Evolutionary conservation across 2,113 vertebrate species (phyloP).

Genomic region (Chrysochloris asiatica): DNA sequence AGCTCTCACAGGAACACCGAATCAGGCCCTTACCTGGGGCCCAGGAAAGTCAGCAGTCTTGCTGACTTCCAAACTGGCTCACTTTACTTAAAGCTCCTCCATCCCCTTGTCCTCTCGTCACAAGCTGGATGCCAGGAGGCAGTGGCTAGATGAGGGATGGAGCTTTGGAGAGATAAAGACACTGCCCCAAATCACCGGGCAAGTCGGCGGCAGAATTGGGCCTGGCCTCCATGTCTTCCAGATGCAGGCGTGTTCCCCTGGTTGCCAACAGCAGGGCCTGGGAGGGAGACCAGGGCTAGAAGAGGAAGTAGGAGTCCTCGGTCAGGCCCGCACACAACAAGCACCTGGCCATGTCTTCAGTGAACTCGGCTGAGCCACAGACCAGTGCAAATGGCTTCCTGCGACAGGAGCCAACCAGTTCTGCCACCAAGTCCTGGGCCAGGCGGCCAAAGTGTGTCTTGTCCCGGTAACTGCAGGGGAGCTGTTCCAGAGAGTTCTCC

Average conservation of each 20-base stretch:
- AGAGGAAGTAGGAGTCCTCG: constrained; percentile 83
- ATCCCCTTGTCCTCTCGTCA: not conserved
- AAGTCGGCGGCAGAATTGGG: not conserved
- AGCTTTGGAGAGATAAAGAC: not conserved
- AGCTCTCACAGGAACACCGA: not conserved
- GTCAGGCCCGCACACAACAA: constrained; percentile 79
- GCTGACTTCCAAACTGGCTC: not conserved
- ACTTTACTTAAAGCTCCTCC: not conserved
- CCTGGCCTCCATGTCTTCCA: not conserved
- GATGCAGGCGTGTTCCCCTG: not conserved
- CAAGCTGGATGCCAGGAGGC: not conserved
- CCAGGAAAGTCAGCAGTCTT: not conserved
- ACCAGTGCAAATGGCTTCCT: constrained; percentile 84
- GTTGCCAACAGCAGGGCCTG: not conserved
- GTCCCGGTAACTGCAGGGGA: constrained; percentile 86
- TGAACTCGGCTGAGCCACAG: constrained; percentile 86
- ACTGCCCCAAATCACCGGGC: not conserved
- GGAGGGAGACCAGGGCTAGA: constrained; percentile 74
- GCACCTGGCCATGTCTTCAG: constrained; percentile 81
- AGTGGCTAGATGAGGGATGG: not conserved
- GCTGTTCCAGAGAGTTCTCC: constrained; percentile 82
- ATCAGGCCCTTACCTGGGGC: not conserved
- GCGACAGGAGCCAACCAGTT: constrained; percentile 80
- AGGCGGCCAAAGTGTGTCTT: constrained; percentile 81
- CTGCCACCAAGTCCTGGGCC: constrained; percentile 72